Evolutionary conservation across 2,113 vertebrate genomes (phyloP).

Genomic region (Scartelaos histophorus): DNA sequence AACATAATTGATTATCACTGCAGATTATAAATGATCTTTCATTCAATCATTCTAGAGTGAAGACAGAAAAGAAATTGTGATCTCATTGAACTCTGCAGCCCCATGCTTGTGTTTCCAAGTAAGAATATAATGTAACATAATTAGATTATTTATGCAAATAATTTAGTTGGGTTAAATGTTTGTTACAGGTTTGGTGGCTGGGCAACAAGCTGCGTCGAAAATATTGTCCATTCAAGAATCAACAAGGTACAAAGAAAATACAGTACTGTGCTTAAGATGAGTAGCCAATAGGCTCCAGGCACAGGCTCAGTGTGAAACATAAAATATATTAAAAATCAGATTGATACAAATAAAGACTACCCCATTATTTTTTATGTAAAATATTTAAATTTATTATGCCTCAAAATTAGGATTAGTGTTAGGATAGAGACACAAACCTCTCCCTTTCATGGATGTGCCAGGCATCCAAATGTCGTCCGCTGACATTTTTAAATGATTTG

Average conservation of each 20-base stretch:
- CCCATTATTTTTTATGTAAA: too few species aligned
- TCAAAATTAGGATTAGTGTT: too few species aligned
- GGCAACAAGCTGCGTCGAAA: slow-evolving; percentile 9
- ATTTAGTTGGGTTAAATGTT: not conserved
- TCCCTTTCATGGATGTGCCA: too few species aligned
- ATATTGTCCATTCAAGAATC: slow-evolving; percentile 64
- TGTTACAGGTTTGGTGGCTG: slow-evolving; percentile 61
- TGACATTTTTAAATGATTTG: too few species aligned
- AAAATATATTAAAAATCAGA: too few species aligned
- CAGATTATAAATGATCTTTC: not conserved
- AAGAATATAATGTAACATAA: slow-evolving; percentile 7
- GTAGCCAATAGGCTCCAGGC: not conserved
- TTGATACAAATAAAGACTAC: too few species aligned
- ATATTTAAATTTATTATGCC: too few species aligned
- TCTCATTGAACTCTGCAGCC: slow-evolving; percentile 46
- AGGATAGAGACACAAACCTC: too few species aligned
- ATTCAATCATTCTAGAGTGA: slow-evolving; percentile 30
- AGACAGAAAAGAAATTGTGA: slow-evolving; percentile 31
- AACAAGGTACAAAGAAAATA: slow-evolving; percentile 51
- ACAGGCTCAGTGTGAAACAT: too few species aligned
- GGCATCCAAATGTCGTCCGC: too few species aligned
- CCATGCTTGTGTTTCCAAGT: slow-evolving; percentile 78
- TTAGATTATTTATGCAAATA: not conserved
- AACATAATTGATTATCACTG: not conserved
- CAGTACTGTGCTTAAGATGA: not conserved